Percentiles rank a stretch among this genome's conserved stretches.
phyloP scores from a whole-genome alignment of 2,113 vertebrate species.

The Bufo gargarizans region DNA sequence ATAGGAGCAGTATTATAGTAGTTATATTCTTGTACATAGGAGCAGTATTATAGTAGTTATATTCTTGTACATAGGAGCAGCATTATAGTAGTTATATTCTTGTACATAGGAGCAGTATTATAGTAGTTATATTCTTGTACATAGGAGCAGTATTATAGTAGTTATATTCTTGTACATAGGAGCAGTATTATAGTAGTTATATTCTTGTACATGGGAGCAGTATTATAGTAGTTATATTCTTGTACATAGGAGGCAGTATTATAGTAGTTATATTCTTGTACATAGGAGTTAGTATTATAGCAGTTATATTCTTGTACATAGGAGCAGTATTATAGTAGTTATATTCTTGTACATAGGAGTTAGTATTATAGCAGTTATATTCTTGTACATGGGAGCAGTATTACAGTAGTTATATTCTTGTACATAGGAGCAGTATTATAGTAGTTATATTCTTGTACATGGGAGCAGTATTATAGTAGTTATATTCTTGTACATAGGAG shows the following conservation, averaged over 20 bases:
- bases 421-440: background rate
- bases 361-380: background rate
- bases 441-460: background rate
- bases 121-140: too few relatives aligned
- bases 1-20: too few relatives aligned
- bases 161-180: too few relatives aligned
- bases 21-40: too few relatives aligned
- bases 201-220: background rate
- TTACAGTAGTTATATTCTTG: background rate
- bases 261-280: slow-evolving; percentile 11
- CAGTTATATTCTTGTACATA: background rate
- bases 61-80: too few relatives aligned
- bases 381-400: background rate
- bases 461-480: background rate
- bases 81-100: too few relatives aligned
- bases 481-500: slow-evolving; percentile 3
- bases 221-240: background rate
- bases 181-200: too few relatives aligned
- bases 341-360: background rate
- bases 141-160: too few relatives aligned
- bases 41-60: too few relatives aligned
- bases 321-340: background rate
- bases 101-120: too few relatives aligned
- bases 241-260: background rate
- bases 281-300: background rate